Base-by-base conservation (phyloP, 2,888 invertebrate species). In the Melanargia galathea region DNA sequence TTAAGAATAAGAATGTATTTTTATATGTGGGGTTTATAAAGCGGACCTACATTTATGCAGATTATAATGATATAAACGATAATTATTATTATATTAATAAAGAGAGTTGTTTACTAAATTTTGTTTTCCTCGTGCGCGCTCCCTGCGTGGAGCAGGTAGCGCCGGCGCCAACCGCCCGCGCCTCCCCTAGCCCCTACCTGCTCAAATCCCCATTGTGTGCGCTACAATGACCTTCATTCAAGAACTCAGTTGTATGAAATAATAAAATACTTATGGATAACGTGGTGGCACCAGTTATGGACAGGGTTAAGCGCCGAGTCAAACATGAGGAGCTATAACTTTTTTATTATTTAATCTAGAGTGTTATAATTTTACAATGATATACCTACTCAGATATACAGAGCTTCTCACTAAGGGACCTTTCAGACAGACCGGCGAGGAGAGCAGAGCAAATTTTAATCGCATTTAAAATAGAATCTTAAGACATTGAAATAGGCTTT, bases 1-100 rank as follows among this genome's bases (percentile, higher is more conserved):
- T 67, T 75, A 76, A 71, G 68, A 70, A 66, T 86, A 83, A 82
- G 80, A 86, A 77, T 87, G 89, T 90, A 91, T 91, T 91, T 91
- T 91, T 91, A 85, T 91, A 91, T 86, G 86, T 87, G 84, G 83
- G 84, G 80, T 89, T 89, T 88, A 90, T 86, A 83, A 85, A 86
- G 81, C 81, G 76, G 82, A 84, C 86, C 85, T 86, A 87, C 86
- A 85, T 84, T 87, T 88, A 88, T 84, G 76, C 82, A 87, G 84
- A 86, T 80, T 84, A 78, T 74, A 85, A 81, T 84, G 83, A 81
- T 84, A 85, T 82, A 76, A n/a, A 82, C 77, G 73, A 82, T 79
- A 82, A 86, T 80, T 84, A 84, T 82, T 86, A 76, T 83, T 80
- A 82, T 83, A 80, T 76, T 77, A 87, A 89, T 88, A 89, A 90